phyloP scores from a whole-genome alignment of 2,797 vertebrate genomes.

The Falco columbarius region DNA sequence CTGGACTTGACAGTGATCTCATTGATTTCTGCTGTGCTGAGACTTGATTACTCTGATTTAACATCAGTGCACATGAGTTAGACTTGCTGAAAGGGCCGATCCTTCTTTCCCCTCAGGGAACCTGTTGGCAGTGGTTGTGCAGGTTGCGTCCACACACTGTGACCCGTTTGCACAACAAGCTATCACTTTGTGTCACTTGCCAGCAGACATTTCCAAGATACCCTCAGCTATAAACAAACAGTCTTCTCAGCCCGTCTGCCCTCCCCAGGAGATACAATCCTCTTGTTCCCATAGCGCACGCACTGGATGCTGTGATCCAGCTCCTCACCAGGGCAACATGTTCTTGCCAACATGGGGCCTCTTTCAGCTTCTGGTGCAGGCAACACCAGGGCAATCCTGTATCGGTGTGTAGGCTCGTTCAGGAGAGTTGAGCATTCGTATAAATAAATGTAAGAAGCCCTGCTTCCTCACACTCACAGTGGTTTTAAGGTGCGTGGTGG shows the following conservation, averaged over 20 bases:
- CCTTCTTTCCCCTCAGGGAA: not conserved
- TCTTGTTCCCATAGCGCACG: not conserved
- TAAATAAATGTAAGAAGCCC: not conserved
- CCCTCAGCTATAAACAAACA: not conserved
- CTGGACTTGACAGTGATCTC: not conserved
- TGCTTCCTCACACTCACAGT: not conserved
- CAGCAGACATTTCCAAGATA: not conserved
- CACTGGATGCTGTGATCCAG: not conserved
- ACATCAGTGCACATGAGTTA: not conserved
- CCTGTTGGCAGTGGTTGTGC: not conserved
- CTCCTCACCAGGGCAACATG: not conserved
- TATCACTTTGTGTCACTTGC: not conserved
- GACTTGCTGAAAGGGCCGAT: not conserved
- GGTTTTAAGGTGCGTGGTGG: not conserved
- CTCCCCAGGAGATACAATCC: not conserved
- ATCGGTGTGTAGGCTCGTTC: not conserved
- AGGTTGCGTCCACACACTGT: not conserved
- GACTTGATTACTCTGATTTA: slow-evolving; percentile 4
- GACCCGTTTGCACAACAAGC: not conserved
- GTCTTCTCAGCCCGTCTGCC: not conserved
- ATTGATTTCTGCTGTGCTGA: slow-evolving; percentile 4
- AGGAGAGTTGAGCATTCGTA: not conserved
- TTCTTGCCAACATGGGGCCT: not conserved
- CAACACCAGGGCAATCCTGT: not conserved
- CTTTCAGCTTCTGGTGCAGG: not conserved